Percentiles rank a stretch among this genome's conserved stretches.
phyloP scores from a whole-genome alignment of 2,113 vertebrate species.

The Chrysochloris asiatica region DNA sequence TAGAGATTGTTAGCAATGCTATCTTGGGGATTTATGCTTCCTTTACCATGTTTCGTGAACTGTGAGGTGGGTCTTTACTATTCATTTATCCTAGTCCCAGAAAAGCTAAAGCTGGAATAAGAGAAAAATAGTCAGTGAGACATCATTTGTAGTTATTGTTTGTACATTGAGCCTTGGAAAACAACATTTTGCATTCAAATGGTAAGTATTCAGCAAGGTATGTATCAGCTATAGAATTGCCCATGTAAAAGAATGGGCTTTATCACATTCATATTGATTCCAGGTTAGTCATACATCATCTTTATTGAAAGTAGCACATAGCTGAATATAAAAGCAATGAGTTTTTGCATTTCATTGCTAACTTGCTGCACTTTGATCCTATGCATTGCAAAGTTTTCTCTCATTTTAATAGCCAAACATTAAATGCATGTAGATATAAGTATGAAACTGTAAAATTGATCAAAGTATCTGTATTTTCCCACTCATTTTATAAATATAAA shows the following conservation, averaged over 20 bases:
- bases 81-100: slow-evolving; percentile 73
- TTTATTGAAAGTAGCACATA: slow-evolving; percentile 67
- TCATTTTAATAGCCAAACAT: slow-evolving; percentile 21
- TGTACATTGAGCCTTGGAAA: slow-evolving; percentile 58
- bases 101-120: slow-evolving; percentile 48
- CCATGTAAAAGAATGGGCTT: slow-evolving; percentile 48
- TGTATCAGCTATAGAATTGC: slow-evolving; percentile 58
- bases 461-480: slow-evolving; percentile 43
- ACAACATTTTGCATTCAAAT: slow-evolving; percentile 11
- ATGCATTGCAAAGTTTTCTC: slow-evolving; percentile 42
- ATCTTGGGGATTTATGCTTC: slow-evolving; percentile 78
- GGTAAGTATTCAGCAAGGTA: slow-evolving; percentile 59
- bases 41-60: slow-evolving; percentile 64
- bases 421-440: slow-evolving; percentile 12
- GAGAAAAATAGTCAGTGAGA: slow-evolving; percentile 59
- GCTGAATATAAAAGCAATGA: slow-evolving; percentile 31
- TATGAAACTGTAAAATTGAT: slow-evolving; percentile 22
- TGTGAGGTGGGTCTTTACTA: slow-evolving; percentile 71
- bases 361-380: slow-evolving; percentile 13
- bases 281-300: slow-evolving; percentile 61
- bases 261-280: slow-evolving; percentile 65
- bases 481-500: background rate
- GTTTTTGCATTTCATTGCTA: slow-evolving; percentile 24
- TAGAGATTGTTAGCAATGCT: slow-evolving; percentile 72
- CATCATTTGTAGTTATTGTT: slow-evolving; percentile 57